phyloP scores from a whole-genome alignment of 92 coral and sea anemone species.

The Galaxea fascicularis region DNA sequence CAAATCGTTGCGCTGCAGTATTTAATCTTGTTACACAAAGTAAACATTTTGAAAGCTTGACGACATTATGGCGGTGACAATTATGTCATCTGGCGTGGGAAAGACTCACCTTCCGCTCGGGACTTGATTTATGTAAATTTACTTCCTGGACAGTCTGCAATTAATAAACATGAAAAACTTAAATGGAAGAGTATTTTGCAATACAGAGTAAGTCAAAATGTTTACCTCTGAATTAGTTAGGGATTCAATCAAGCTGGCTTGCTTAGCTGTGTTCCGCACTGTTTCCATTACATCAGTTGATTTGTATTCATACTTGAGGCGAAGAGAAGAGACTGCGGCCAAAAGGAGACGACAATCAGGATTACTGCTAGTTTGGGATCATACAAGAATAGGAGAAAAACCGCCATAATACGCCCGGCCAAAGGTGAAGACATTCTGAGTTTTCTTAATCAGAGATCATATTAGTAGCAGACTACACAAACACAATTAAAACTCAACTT shows the following conservation, averaged over 20 bases:
- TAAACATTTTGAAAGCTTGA: not conserved
- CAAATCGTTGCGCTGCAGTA: no score
- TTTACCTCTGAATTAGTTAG: conserved; percentile 46
- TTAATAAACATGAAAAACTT: not conserved
- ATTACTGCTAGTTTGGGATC: no score
- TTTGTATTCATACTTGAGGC: conserved; percentile 46
- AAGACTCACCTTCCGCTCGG: conserved; percentile 26
- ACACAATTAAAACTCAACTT: no score
- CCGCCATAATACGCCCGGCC: no score
- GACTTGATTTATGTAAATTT: not conserved
- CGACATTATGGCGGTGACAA: no score
- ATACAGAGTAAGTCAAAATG: not conserved
- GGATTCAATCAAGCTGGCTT: conserved; percentile 38
- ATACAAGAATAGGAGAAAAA: no score
- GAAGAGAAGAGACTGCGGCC: conserved; percentile 38
- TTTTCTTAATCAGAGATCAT: no score
- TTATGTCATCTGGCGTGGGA: no score
- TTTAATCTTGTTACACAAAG: no score
- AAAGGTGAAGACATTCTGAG: no score
- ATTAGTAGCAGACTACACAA: no score
- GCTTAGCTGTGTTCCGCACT: conserved; percentile 14
- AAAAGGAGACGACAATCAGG: not conserved
- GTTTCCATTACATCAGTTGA: conserved; percentile 1
- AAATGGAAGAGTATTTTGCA: not conserved
- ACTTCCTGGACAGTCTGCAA: conserved; percentile 12